Evolutionary conservation across 2,113 vertebrate genomes (phyloP), one percentile per base, ranked within the genome.

Genomic region (Perccottus glenii): DNA sequence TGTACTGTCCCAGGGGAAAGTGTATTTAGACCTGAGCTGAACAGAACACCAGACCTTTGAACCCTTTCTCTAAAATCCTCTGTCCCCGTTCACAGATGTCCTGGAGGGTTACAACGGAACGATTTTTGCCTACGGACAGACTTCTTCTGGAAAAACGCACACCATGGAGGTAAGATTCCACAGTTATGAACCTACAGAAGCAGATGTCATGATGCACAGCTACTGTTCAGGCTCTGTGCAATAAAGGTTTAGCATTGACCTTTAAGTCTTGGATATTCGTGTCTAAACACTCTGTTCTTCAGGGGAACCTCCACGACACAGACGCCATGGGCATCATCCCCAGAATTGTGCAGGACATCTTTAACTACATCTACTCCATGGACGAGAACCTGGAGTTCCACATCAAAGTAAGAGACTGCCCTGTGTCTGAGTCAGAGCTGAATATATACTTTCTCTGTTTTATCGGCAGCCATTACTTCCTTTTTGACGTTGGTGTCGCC

Each of bases 111-210:
- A 99, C 87, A 99, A 98, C 66, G 97, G 97, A 78, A 99, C 96
- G 27, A 99, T 99, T 94, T 98, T 99, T 92, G 97, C 97, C 8
- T 99, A 99, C 62, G 97, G 96, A 51, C 97, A 99, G 75, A 99
- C 97, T 0, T 98, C 97, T 0, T 98, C 97, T 75, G 97, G 97
- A 55, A 99, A 99, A 93, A 99, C 97, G 11, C 97, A 99, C 85
- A 99, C 96, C 76, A 98, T 99, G 97, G 97, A 99, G 95, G 97
- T 98, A 92, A 93, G 59, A 3, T 16, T 4, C 32, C 19, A 27
- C 19, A 27, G 19, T 27, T 27, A 27, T 27, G 19, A 27, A 0
- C 43, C 65, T 33, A 2, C 6, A 1, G 5, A 3, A n/a, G 0
- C 7, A 8, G n/a, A n/a, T n/a, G n/a, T n/a, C n/a, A n/a, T n/a